phyloP scores from a whole-genome alignment of 2,113 vertebrate species.

The Cottus gobio region DNA sequence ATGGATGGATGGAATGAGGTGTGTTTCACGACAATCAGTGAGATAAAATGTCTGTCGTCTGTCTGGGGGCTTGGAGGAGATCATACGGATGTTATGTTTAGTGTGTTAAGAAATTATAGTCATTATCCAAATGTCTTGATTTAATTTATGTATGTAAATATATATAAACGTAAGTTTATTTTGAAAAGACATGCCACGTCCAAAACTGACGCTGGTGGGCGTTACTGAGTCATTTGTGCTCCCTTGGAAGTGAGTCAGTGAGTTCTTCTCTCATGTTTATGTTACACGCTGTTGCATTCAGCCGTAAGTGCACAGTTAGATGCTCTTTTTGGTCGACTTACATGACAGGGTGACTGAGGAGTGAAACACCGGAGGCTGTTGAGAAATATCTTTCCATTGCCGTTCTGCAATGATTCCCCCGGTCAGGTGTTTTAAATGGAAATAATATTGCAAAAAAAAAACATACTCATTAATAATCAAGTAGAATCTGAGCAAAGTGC shows the following conservation, averaged over 20 bases:
- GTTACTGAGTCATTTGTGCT: too few relatives aligned
- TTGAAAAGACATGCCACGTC: too few relatives aligned
- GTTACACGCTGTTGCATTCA: too few relatives aligned
- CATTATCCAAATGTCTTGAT: neutral
- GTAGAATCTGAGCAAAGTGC: neutral
- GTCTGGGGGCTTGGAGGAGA: neutral
- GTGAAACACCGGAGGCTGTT: neutral
- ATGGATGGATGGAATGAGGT: neutral
- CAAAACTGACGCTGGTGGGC: too few relatives aligned
- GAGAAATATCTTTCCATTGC: neutral
- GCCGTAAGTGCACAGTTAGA: too few relatives aligned
- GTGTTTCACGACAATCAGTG: neutral
- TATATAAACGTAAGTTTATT: too few relatives aligned
- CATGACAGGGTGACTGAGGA: neutral
- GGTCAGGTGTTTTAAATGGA: neutral
- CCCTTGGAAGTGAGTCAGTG: too few relatives aligned
- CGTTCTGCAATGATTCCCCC: neutral
- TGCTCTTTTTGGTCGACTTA: too few relatives aligned
- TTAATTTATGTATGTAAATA: too few relatives aligned
- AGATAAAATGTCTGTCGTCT: neutral
- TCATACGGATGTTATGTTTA: neutral
- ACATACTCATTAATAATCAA: neutral
- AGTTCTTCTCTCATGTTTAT: too few relatives aligned
- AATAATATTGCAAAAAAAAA: neutral
- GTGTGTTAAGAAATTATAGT: neutral